Evolutionary conservation across 2,888 invertebrate species (phyloP).

Genomic region (Drosophila kokeensis): DNA sequence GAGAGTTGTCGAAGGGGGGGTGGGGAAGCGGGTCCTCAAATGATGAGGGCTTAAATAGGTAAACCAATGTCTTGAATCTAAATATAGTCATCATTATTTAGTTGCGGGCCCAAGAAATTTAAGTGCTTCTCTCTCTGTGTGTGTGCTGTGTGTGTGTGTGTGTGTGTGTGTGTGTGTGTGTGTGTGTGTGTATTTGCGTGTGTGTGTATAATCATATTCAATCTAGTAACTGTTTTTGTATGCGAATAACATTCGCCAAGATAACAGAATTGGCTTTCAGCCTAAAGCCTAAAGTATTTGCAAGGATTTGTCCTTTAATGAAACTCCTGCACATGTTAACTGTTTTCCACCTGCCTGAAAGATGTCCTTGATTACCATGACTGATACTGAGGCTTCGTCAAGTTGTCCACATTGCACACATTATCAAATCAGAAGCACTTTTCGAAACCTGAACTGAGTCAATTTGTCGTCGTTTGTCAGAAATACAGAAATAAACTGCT

Average conservation of each 20-base stretch:
- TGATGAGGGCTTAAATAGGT: neutral
- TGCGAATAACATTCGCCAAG: neutral
- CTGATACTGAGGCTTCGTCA: neutral
- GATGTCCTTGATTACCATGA: neutral
- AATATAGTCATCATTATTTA: slow-evolving; percentile 34
- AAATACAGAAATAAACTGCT: neutral
- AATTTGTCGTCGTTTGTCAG: neutral
- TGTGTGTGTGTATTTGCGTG: neutral
- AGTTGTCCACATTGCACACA: neutral
- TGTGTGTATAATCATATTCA: slow-evolving; percentile 19
- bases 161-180: neutral
- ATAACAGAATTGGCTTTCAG: neutral
- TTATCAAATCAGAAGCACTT: neutral
- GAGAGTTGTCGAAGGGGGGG: accelerated
- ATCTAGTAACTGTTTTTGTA: slow-evolving; percentile 34
- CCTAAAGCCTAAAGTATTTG: neutral
- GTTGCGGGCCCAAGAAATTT: neutral
- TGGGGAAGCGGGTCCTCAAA: neutral
- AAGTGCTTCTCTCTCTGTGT: neutral
- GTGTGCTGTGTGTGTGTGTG: neutral
- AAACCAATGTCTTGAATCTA: slow-evolving; percentile 11
- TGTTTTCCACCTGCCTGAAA: neutral
- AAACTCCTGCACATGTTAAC: neutral
- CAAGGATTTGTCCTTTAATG: neutral
- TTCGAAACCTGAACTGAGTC: neutral